These are phyloP conservation scores for Acromyrmex heyeri DNA, from an alignment of 1,140 invertebrate species.

Conservation along the genomic window DNA sequence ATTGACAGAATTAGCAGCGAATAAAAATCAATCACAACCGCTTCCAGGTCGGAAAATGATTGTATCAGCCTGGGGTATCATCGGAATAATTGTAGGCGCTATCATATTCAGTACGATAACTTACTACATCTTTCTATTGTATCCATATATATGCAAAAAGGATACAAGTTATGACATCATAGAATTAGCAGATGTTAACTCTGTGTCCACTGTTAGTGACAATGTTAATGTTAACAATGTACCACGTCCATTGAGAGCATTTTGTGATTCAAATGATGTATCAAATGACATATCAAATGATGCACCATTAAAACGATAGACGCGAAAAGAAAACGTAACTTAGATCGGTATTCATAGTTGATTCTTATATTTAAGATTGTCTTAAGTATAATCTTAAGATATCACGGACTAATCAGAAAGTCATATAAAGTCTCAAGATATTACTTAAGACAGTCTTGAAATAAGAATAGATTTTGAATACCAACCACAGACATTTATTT, in stretches of 20 bases:
- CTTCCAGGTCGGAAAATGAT: not conserved
- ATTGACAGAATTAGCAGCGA: not conserved
- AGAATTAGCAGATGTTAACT: slow-evolving; percentile 33
- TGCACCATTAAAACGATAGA: not conserved
- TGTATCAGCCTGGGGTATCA: slow-evolving; percentile 51
- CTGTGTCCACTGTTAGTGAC: slow-evolving; percentile 19
- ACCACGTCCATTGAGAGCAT: slow-evolving; percentile 3
- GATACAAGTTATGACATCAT: slow-evolving; percentile 1
- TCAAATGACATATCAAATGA: slow-evolving; percentile 8
- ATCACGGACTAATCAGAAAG: no score
- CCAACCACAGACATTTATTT: not conserved
- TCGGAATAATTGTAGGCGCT: slow-evolving; percentile 35
- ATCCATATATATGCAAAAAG: slow-evolving; percentile 41
- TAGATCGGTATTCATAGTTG: no score
- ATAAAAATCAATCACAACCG: not conserved
- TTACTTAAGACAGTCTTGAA: no score
- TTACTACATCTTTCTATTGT: slow-evolving; percentile 15
- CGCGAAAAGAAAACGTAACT: not conserved
- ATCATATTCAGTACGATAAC: slow-evolving; percentile 42
- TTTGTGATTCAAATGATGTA: not conserved
- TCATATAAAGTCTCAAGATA: no score
- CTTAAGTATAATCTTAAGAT: no score
- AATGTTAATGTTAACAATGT: slow-evolving; percentile 18
- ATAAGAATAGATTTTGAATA: no score
- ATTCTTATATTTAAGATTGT: no score